Base-by-base conservation (phyloP, 2,797 vertebrate species). In the Falco berigora region DNA sequence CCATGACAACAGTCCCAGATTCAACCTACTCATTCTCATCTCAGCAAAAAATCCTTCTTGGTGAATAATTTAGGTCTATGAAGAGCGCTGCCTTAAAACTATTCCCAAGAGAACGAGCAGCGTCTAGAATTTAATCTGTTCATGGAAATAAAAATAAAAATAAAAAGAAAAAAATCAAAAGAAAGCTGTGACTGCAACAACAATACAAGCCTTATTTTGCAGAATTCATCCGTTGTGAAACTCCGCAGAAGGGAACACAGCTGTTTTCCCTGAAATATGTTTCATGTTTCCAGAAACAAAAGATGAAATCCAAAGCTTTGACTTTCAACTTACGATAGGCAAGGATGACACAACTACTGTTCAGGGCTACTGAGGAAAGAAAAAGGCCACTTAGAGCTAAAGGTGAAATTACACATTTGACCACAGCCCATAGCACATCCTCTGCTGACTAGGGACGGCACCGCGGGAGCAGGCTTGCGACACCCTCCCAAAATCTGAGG, bases 21-120 rank as follows among this genome's bases (percentile, higher is more conserved):
- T 94, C 8, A 1, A 93, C 89, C 93, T 77, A 61, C 64, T 93
- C 73, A 0, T 89, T 94, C 88, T 73, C 90, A 82, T 91, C 56
- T 59, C 61, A 63, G 67, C 4, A 90, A 86, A 78, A 95, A 89
- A 76, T 59, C 92, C 92, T 94, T 78, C 94, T 92, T 1, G 0
- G 96, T 96, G 95, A 98, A 94, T 66, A 88, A 97, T 96, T 98
- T 86, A 96, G 76, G 75, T 61, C 92, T 93, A 50, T 90, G 96
- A 97, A 97, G 75, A 97, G 79, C 96, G 86, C 86, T 91, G 97
- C 95, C 95, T 96, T 97, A 92, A 98, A 97, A 95, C 94, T 63
- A 82, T 95, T 95, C 94, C 96, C 8, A 32, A 92, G 96, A 96
- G 92, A 93, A 95, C 86, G 46, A 93, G 49, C 62, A 62, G 52